Conservation (phyloP, 2,888 invertebrate genomes). For the Oscheius onirici region DNA sequence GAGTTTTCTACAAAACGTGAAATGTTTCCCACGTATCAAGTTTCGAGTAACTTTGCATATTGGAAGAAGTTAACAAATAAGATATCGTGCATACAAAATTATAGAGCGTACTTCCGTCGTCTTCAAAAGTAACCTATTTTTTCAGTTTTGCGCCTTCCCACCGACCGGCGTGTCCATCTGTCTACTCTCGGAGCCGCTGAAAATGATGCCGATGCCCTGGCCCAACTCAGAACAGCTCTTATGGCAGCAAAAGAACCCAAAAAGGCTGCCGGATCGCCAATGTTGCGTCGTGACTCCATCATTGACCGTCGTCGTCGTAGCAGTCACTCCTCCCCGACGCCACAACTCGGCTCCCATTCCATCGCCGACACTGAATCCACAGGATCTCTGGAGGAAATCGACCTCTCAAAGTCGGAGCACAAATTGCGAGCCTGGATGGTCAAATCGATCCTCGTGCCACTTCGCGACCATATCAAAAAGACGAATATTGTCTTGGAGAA, state of each 20-base stretch:
- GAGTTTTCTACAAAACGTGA: too few species aligned
- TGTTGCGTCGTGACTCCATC: conserved; percentile 29
- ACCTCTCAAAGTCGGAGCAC: conserved; percentile 33
- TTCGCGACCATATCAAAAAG: conserved; percentile 43
- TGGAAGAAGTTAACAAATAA: too few species aligned
- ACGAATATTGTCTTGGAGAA: conserved; percentile 48
- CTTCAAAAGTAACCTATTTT: background rate
- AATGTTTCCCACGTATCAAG: too few species aligned
- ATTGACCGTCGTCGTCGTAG: conserved; percentile 26
- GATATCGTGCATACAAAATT: too few species aligned
- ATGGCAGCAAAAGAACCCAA: conserved; percentile 15
- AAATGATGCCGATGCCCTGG: conserved; percentile 25
- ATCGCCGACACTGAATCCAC: conserved; percentile 11
- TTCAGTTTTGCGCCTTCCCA: conserved; percentile 18
- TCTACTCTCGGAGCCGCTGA: conserved; percentile 17
- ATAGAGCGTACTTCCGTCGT: too few species aligned
- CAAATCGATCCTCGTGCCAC: conserved; percentile 47
- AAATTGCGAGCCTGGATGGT: conserved; percentile 49
- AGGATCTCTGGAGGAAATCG: conserved; percentile 22
- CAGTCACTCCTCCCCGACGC: conserved; percentile 31
- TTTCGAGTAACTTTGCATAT: too few species aligned
- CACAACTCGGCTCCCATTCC: conserved; percentile 8
- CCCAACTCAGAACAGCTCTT: conserved; percentile 11
- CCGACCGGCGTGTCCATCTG: conserved; percentile 18
- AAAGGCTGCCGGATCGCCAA: conserved; percentile 30